phyloP scores from a whole-genome alignment of 2,888 invertebrate species.

The Portevinia maculata region DNA sequence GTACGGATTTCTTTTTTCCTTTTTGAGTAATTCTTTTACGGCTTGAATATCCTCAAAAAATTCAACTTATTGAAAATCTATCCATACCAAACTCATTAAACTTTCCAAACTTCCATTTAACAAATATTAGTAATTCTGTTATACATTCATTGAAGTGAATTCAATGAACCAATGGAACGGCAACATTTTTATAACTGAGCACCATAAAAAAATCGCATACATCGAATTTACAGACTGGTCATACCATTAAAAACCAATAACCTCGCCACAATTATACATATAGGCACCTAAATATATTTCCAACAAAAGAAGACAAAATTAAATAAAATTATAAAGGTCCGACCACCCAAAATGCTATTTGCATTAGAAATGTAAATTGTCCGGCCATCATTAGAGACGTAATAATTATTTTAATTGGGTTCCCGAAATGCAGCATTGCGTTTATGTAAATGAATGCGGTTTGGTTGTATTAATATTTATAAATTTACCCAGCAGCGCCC shows the following conservation, averaged over 20 bases:
- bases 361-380: constrained; percentile 76
- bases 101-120: too few relatives aligned
- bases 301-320: constrained; percentile 19
- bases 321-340: constrained; percentile 44
- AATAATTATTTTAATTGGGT: constrained; percentile 82
- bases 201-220: constrained; percentile 9
- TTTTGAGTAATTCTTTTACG: too few relatives aligned
- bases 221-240: constrained; percentile 28
- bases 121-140: too few relatives aligned
- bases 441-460: constrained; percentile 73
- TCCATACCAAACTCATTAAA: too few relatives aligned
- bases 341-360: constrained; percentile 57
- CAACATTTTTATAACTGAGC: constrained; percentile 4
- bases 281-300: not conserved
- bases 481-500: constrained; percentile 47
- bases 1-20: too few relatives aligned
- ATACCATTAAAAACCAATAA: constrained; percentile 47
- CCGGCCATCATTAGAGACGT: constrained; percentile 80
- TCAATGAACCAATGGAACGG: too few relatives aligned
- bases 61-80: too few relatives aligned
- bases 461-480: constrained; percentile 73
- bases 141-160: too few relatives aligned
- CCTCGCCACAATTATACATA: constrained; percentile 6
- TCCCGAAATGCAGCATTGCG: constrained; percentile 69
- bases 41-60: too few relatives aligned